Base-by-base conservation (phyloP, 1,140 invertebrate genomes). In the Contarinia nasturtii region DNA sequence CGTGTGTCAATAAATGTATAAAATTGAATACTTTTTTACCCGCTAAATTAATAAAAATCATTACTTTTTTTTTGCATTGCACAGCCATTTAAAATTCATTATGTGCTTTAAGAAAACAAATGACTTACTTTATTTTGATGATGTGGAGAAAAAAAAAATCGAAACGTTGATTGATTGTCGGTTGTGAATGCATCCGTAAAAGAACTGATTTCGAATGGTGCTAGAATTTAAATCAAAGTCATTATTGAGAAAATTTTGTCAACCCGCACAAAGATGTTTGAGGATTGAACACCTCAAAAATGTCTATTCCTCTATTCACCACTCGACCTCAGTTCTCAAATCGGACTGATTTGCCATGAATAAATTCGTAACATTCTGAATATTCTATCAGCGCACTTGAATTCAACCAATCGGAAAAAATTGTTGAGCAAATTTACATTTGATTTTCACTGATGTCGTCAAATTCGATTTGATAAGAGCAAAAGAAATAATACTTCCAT, bases 121-220 rank as follows among this genome's bases (percentile, higher is more conserved):
- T 27, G 27, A 27, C 27, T 27, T 27, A 27, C 27, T 27, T 27
- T 27, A 10, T n/a, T n/a, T n/a, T n/a, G n/a, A n/a, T n/a, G 27
- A 27, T 27, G 27, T 10, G n/a, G n/a, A n/a, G 4, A 27, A 27
- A 27, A 27, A 10, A 3, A 27, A 27, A 27, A 27, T 27, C 27
- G 27, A 27, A 27, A 5, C 27, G 27, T 27, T 27, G 27, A 27
- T 10, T n/a, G n/a, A n/a, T n/a, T n/a, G n/a, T n/a, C n/a, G n/a
- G n/a, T n/a, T n/a, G n/a, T n/a, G n/a, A n/a, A n/a, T 5, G 10
- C 27, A 43, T 43, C 33, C 19, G 18, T 33, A 27, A 42, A 48
- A 48, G 46, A 19, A 48, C 46, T 48, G 46, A 48, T 48, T 48
- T 48, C 46, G 46, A 48, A 48, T 48, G 46, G 46, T 48, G 46